Base-by-base conservation (phyloP, 2,888 invertebrate species). In the Imbricaverruca yamaguchii region DNA sequence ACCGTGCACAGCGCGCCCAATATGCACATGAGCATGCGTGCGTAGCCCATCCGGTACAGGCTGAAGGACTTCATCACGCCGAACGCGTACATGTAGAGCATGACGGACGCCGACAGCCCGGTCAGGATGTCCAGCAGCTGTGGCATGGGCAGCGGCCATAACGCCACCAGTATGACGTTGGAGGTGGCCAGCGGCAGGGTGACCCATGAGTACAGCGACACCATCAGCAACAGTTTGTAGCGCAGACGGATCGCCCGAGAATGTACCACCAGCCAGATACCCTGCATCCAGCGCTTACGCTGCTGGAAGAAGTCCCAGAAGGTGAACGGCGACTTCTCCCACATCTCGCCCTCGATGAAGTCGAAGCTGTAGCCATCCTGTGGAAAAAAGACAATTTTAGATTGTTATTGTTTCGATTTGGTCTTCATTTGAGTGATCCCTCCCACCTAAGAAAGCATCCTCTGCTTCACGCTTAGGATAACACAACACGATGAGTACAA, bases 291-390 rank as follows among this genome's bases (percentile, higher is more conserved):
- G 81, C 98, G 91, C 87, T 98, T 98, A 82, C 98, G 90, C 87
- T 98, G 98, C 87, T 97, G 97, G 84, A 98, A 91, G 86, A 98
- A 96, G 87, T 98, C 98, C 91, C 93, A 93, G 61, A 98, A 88
- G 3, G 95, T 95, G 87, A 98, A 98, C 7, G 98, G 97, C 11
- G 96, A 96, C 87, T 98, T 97, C 87, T 98, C 98, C 93, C 97
- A 97, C 97, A 98, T 97, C 89, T 98, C 98, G 80, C 98, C 97
- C 87, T 98, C 97, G 84, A 98, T 92, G 88, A 97, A 98, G 87
- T 96, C 94, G 88, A 98, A 98, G 39, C 93, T 91, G 87, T 94
- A 97, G 56, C 97, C 97, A 87, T 94, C 91, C 83, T 78, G 78
- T 3, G 23, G 21, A 57, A 39, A 3, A 39, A 39, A 39, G 39